Evolutionary conservation across 2,797 vertebrate species (phyloP).

Genomic region (Aulostomus chinensis): DNA sequence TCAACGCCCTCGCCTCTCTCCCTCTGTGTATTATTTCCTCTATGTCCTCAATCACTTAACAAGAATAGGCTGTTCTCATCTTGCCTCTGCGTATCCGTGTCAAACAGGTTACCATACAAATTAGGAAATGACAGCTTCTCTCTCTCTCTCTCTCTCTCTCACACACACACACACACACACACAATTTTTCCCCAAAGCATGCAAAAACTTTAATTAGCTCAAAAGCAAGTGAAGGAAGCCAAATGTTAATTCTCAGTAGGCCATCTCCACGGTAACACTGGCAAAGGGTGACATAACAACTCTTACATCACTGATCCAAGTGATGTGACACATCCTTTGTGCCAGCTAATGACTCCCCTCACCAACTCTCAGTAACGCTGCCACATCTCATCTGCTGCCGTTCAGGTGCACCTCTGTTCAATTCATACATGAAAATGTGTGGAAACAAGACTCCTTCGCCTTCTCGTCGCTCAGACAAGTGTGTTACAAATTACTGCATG

Average conservation of each 20-base stretch:
- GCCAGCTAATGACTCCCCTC: conserved; percentile 33
- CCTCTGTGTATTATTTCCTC: conserved; percentile 9
- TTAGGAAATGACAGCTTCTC: conserved; percentile 24
- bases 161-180: no score
- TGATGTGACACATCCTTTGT: conserved; percentile 20
- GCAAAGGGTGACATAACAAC: conserved; percentile 30
- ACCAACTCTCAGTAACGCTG: conserved; percentile 34
- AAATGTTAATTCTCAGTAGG: conserved; percentile 35
- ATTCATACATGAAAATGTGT: conserved; percentile 25
- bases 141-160: no score
- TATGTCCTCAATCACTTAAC: conserved; percentile 15
- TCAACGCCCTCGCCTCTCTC: conserved; percentile 7
- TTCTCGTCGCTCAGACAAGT: conserved; percentile 24
- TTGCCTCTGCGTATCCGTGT: conserved; percentile 14
- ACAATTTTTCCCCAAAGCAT: no score
- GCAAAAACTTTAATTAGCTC: conserved; percentile 34
- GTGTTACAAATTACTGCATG: conserved; percentile 33
- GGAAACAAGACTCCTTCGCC: conserved; percentile 16
- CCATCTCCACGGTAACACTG: conserved; percentile 9
- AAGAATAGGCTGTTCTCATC: conserved; percentile 30
- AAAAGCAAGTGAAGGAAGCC: conserved; percentile 38
- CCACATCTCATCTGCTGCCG: conserved; percentile 12
- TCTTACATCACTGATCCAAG: conserved; percentile 26
- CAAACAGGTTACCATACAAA: conserved; percentile 28
- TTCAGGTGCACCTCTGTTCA: no score